Conservation (phyloP, 2,113 vertebrate species). For the Coregonus clupeaformis region DNA sequence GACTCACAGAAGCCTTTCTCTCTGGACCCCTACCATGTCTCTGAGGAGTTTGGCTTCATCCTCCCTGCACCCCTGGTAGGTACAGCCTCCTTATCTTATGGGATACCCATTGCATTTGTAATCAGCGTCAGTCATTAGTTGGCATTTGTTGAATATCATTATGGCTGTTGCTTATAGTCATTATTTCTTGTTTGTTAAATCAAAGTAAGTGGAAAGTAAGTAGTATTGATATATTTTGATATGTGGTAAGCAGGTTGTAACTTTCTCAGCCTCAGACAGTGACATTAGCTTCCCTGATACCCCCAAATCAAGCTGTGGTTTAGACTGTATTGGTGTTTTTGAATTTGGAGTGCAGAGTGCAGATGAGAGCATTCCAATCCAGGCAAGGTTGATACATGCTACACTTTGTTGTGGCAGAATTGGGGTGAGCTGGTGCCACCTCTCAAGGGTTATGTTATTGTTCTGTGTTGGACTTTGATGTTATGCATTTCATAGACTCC, state of each 20-base stretch:
- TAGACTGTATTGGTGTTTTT: neutral
- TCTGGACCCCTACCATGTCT: slow-evolving; percentile 78
- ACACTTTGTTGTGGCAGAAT: no score
- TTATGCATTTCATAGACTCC: no score
- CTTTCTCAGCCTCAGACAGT: no score
- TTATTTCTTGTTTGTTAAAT: neutral
- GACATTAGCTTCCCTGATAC: no score
- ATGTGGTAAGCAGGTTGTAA: no score
- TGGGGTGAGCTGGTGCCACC: no score
- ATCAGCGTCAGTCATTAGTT: neutral
- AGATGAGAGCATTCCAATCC: neutral
- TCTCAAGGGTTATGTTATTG: no score
- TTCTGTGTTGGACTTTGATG: no score
- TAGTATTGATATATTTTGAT: neutral
- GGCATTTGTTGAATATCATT: neutral
- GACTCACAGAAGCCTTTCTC: slow-evolving; percentile 42
- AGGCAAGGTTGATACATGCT: neutral
- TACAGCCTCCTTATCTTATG: slow-evolving; percentile 3
- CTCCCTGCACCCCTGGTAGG: slow-evolving; percentile 76
- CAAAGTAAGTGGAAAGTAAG: neutral
- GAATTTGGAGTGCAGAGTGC: neutral
- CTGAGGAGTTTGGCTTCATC: slow-evolving; percentile 86
- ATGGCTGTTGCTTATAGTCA: no score
- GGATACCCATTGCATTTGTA: neutral
- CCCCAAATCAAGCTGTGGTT: no score